phyloP scores from a whole-genome alignment of 1,140 invertebrate species.

The Lepidostoma basale region DNA sequence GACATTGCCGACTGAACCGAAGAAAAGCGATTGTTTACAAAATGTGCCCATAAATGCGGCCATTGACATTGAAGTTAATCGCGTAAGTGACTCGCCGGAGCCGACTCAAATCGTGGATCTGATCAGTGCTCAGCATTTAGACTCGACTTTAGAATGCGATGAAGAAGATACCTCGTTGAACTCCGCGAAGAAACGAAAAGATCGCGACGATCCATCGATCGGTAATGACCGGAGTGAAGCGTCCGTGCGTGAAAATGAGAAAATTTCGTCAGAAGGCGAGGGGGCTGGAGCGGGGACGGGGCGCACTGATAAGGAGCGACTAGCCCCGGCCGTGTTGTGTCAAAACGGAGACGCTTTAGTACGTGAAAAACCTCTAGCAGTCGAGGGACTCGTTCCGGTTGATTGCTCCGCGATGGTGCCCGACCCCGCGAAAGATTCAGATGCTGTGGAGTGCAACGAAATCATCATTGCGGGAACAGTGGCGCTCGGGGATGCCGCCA shows the following conservation, averaged over 20 bases:
- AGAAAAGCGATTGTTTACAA: not conserved
- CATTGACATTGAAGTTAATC: not conserved
- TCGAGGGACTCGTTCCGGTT: not conserved
- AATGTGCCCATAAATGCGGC: not conserved
- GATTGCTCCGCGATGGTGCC: slow-evolving; percentile 24
- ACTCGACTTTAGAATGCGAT: not conserved
- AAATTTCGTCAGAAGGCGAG: no score
- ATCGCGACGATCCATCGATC: not conserved
- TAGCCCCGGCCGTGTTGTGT: not conserved
- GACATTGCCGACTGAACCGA: not conserved
- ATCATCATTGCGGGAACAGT: not conserved
- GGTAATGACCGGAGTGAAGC: not conserved
- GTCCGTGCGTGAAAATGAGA: not conserved
- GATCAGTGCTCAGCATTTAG: not conserved
- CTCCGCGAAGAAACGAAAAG: not conserved
- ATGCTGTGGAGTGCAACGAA: not conserved
- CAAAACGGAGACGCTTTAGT: not conserved
- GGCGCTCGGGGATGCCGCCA: not conserved
- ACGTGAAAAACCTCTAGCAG: not conserved
- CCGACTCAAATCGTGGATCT: not conserved
- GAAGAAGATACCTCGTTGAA: slow-evolving; percentile 9
- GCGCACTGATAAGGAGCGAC: slow-evolving; percentile 11
- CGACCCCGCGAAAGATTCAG: slow-evolving; percentile 25
- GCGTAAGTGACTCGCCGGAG: not conserved
- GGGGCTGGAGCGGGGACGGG: not conserved